Percentiles rank a stretch among this genome's conserved stretches.
Conservation (phyloP, 1,140 invertebrate genomes). For the Drosophila ercepeae region DNA sequence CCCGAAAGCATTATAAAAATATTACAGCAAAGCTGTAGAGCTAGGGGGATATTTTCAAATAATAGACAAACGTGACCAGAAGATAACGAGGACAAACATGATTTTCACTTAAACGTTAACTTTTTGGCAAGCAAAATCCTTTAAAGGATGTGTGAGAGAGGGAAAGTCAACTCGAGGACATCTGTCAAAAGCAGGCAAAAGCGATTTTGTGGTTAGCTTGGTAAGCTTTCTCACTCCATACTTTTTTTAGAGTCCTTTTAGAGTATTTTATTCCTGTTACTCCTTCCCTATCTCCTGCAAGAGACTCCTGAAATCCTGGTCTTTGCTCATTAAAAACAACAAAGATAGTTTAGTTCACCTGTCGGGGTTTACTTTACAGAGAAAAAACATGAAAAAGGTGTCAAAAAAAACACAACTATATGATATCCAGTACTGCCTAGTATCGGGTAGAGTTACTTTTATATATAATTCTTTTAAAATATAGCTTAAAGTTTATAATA, state of each 20-base stretch:
- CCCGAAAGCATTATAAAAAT: constrained; percentile 68
- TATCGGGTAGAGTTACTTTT: too few species aligned
- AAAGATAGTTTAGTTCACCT: constrained; percentile 28
- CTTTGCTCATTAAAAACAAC: constrained; percentile 46
- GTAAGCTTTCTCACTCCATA: constrained; percentile 28
- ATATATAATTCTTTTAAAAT: too few species aligned
- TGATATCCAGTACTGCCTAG: too few species aligned
- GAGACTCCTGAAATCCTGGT: background rate
- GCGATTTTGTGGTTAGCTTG: constrained; percentile 52
- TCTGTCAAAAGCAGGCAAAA: constrained; percentile 54
- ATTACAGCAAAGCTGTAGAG: constrained; percentile 43
- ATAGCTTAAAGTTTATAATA: too few species aligned
- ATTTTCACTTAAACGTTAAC: constrained; percentile 53
- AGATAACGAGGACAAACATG: constrained; percentile 34
- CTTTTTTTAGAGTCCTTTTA: constrained; percentile 37
- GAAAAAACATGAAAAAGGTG: background rate
- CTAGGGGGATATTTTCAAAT: constrained; percentile 40
- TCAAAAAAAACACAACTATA: too few species aligned
- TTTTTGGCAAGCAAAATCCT: constrained; percentile 41
- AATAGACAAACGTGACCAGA: constrained; percentile 78
- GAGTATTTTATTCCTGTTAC: background rate
- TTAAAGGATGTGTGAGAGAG: constrained; percentile 20
- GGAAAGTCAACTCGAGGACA: constrained; percentile 25
- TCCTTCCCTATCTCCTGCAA: background rate
- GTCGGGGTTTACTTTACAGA: background rate